Evolutionary conservation across 2,113 vertebrate species (phyloP), one percentile per base, ranked within the genome.

Genomic region (Grammomys dolichurus): DNA sequence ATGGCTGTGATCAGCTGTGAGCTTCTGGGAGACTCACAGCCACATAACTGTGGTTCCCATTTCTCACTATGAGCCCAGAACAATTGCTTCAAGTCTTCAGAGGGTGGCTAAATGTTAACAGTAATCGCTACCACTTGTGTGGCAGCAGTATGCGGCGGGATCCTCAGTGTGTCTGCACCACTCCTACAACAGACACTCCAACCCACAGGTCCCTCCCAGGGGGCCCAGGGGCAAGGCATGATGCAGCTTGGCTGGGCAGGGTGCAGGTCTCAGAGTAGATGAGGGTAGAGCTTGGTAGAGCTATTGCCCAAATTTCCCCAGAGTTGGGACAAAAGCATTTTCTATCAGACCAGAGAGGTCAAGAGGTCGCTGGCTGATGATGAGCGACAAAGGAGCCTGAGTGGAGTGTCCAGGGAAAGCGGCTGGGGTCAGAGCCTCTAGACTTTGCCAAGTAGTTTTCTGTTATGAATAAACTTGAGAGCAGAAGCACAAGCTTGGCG

Each of bases 341-440:
- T 36, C 75, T 26, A 0, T 6, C 82, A 5, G 5, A 63, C 1
- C 0, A 0, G 1, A 31, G 0, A 20, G 88, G 31, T 46, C 72
- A 76, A 65, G 6, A 10, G 10, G 43, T 94, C 28, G 2, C 46
- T 36, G 82, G 16, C 28, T 36, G 63, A 48, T 43, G 26, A 33
- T 31, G 56, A 46, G 82, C 26, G 3, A 63, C 84, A 33, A 33
- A 33, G 65, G 48, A 24, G 40, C 36, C 51, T 17, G 51, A 87
- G 65, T 70, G 65, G 36, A 19, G 12, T 19, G 36, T 19, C 70
- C 51, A 56, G 51, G 16, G 17, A 9, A 76, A 94, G 63, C 0
- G 0, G 26, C 85, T 26, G 81, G 96, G 96, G 96, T 70, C 93
- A 76, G 69, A 97, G 13, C 90, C 95, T 95, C n/a, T 80, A 81